Percentiles rank a stretch among this genome's conserved stretches.
Evolutionary conservation across 2,113 vertebrate species (phyloP).

Genomic region (Megalops atlanticus): DNA sequence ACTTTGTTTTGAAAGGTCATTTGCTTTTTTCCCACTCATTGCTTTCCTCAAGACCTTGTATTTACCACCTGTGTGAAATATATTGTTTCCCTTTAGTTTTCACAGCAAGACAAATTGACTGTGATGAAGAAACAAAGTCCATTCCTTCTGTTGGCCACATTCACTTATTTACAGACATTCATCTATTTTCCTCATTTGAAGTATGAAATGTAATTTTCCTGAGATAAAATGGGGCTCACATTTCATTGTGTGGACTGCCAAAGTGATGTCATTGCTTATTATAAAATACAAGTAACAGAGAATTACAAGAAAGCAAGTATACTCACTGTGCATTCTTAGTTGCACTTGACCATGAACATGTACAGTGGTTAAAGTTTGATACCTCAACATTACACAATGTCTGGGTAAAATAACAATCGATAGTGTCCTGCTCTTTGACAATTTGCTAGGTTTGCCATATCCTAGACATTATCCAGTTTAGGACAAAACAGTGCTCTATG

Average conservation of each 20-base stretch:
- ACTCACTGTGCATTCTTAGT: too few species aligned
- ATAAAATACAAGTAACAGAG: background rate
- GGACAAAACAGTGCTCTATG: too few species aligned
- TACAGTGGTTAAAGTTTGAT: constrained; percentile 4
- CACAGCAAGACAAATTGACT: background rate
- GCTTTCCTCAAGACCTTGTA: background rate
- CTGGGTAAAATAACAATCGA: too few species aligned
- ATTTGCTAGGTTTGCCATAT: too few species aligned
- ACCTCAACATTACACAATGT: background rate
- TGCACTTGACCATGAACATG: too few species aligned
- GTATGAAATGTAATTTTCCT: background rate
- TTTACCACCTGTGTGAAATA: background rate
- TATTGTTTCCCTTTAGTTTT: background rate
- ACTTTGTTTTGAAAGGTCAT: background rate
- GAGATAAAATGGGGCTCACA: background rate
- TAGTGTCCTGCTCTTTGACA: too few species aligned
- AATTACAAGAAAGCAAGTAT: background rate
- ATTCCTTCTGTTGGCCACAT: background rate
- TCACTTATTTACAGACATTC: background rate
- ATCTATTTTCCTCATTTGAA: background rate
- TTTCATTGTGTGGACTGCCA: background rate
- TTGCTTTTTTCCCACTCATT: background rate
- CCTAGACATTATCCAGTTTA: too few species aligned
- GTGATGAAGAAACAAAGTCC: background rate
- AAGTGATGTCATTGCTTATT: background rate